Percentiles rank a stretch among this genome's conserved stretches.
phyloP scores from a whole-genome alignment of 1,140 invertebrate species.

The Drosophila sulfurigaster region DNA sequence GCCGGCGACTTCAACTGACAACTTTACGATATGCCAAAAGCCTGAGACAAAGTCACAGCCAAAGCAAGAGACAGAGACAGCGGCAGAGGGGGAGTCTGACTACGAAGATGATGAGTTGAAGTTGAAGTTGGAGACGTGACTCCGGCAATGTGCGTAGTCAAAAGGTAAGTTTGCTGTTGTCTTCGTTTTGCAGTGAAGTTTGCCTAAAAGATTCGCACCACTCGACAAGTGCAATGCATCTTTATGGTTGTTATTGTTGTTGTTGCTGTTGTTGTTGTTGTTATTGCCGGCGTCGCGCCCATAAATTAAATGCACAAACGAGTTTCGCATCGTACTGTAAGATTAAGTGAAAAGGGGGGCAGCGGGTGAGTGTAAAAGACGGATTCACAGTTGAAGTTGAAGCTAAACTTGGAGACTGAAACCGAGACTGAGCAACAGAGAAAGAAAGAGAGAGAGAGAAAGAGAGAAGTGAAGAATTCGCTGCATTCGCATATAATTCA shows the following conservation, averaged over 20 bases:
- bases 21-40: conserved; percentile 57
- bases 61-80: not conserved
- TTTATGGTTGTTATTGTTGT: conserved; percentile 42
- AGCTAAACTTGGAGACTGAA: conserved; percentile 11
- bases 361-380: conserved; percentile 16
- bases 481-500: conserved; percentile 83
- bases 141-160: conserved; percentile 41
- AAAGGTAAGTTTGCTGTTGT: conserved; percentile 32
- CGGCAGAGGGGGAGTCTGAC: conserved; percentile 36
- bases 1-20: conserved; percentile 60
- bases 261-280: conserved; percentile 35
- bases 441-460: conserved; percentile 8
- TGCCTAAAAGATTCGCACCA: conserved; percentile 58
- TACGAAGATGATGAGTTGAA: not conserved
- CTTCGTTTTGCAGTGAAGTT: conserved; percentile 27
- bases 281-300: conserved; percentile 66
- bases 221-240: conserved; percentile 76
- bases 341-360: conserved; percentile 74
- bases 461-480: conserved; percentile 46
- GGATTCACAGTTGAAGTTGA: conserved; percentile 5
- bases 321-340: conserved; percentile 73
- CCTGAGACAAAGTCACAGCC: conserved; percentile 22
- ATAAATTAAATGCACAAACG: conserved; percentile 83
- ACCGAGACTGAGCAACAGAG: conserved; percentile 8
- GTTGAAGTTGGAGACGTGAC: conserved; percentile 16